A percentile compares a stretch with the other conserved stretches of the same genome.
These are phyloP conservation scores for Bubo scandiacus DNA, from an alignment of 2,113 vertebrate species.

Conservation along the genomic window DNA sequence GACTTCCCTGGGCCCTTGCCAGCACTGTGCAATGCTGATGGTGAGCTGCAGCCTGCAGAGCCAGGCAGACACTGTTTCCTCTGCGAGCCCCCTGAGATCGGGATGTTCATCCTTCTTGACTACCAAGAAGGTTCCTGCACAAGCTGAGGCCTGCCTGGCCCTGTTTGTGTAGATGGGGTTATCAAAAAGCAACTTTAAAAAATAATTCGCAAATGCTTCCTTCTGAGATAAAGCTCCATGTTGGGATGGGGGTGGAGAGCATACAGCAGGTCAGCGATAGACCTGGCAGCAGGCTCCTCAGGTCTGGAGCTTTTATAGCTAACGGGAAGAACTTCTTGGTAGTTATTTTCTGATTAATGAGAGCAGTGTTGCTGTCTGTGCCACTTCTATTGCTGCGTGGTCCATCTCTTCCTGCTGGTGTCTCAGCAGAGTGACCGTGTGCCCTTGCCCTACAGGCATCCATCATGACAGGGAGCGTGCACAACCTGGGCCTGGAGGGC, in stretches of 20 bases:
- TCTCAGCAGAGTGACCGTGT: neutral
- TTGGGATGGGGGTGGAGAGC: neutral
- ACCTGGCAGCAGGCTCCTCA: neutral
- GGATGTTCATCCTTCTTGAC: neutral
- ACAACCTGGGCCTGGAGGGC: conserved; percentile 84
- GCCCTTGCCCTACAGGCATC: conserved; percentile 80
- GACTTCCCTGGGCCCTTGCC: neutral
- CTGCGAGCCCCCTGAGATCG: neutral
- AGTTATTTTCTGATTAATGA: neutral
- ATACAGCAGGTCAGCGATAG: neutral
- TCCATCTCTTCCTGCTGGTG: neutral
- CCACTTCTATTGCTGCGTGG: rapidly evolving
- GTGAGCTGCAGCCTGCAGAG: neutral
- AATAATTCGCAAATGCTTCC: neutral
- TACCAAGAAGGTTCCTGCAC: neutral
- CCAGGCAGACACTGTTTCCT: neutral
- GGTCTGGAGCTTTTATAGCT: neutral
- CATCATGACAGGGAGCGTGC: conserved; percentile 90
- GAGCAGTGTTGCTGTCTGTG: neutral
- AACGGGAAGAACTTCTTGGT: neutral
- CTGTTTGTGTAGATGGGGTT: neutral
- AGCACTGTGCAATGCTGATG: neutral
- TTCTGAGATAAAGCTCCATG: neutral
- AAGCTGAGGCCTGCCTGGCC: neutral
- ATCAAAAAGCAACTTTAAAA: neutral